Base-by-base conservation (phyloP, 2,888 invertebrate genomes). In the Bellardia bayeri region DNA sequence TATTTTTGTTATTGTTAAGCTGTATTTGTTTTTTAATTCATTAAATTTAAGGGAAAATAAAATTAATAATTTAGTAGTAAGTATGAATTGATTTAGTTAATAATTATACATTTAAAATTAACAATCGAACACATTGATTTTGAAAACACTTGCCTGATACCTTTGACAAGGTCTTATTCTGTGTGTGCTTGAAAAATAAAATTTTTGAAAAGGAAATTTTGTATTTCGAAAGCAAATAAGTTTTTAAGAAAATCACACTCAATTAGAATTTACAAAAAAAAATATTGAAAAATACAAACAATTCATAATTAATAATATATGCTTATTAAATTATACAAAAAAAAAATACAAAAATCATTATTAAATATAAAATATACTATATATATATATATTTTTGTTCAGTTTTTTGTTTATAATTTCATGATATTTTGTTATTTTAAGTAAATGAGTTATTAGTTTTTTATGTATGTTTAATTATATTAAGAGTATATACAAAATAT, bases 1-100 rank as follows among this genome's bases (percentile, higher is more conserved):
- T 33, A 3, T 58, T 74, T 75, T 58, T 79, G 58, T 49, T 61
- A 79, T 69, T 79, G n/a, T 61, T 69, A 37, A 79, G 69, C 42
- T 69, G 16, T 61, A 69, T 45, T 69, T 49, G 9, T 58, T 66
- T 66, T 78, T 33, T n/a, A 68, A 68, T 14, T 33, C 3, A 75
- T 23, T 3, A 63, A 16, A 23, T 1, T 56, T 54, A 14, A 9
- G 45, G 2, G 2, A 11, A 45, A 45, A 11, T 11, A 9, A 45
- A 45, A 56, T 23, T 23, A 42, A 14, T 45, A 58, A 42, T 37
- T 37, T 37, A 37, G 37, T 49, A 58, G 13, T 45, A 6, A 14
- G 45, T 58, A 58, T 23, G 61, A 58, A 5, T 13, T 13, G 16
- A 74, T 61, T 11, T 30, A 30, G 2, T 58, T 58, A 13, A n/a